These are phyloP conservation scores for Fulica atra DNA, from an alignment of 2,113 vertebrate species.

Conservation along the genomic window DNA sequence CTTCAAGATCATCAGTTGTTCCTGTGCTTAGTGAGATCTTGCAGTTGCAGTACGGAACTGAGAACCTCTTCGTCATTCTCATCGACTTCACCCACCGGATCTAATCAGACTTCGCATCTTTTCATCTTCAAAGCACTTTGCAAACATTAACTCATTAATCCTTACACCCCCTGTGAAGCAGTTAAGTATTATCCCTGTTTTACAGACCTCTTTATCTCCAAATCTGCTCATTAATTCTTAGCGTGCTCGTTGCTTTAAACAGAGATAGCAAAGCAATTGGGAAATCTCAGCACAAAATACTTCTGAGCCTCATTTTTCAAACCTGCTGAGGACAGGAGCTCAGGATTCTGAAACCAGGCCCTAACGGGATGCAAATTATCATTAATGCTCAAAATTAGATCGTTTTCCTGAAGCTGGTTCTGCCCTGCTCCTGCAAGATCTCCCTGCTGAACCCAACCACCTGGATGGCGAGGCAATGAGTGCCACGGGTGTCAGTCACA, in stretches of 20 bases:
- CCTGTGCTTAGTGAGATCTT: not conserved
- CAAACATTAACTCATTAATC: conserved; percentile 11
- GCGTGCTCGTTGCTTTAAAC: not conserved
- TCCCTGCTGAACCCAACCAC: rapidly evolving
- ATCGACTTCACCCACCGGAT: not conserved
- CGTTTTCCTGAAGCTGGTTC: not conserved
- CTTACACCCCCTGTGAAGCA: not conserved
- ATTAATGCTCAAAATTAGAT: not conserved
- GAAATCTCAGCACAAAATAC: rapidly evolving
- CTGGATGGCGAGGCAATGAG: rapidly evolving
- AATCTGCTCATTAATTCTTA: not conserved
- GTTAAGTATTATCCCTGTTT: not conserved
- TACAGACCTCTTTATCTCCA: not conserved
- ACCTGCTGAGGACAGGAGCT: not conserved
- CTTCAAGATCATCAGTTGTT: not conserved
- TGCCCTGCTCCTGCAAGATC: not conserved
- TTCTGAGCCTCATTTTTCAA: not conserved
- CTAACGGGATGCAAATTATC: not conserved
- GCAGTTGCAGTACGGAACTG: rapidly evolving
- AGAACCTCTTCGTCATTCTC: not conserved
- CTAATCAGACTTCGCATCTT: not conserved
- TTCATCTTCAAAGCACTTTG: conserved; percentile 3
- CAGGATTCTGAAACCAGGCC: not conserved
- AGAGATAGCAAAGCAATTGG: not conserved
- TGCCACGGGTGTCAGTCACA: rapidly evolving